Evolutionary conservation across 1,140 invertebrate species (phyloP), one percentile per base, ranked within the genome.

Genomic region (Ptiloglossa arizonensis): DNA sequence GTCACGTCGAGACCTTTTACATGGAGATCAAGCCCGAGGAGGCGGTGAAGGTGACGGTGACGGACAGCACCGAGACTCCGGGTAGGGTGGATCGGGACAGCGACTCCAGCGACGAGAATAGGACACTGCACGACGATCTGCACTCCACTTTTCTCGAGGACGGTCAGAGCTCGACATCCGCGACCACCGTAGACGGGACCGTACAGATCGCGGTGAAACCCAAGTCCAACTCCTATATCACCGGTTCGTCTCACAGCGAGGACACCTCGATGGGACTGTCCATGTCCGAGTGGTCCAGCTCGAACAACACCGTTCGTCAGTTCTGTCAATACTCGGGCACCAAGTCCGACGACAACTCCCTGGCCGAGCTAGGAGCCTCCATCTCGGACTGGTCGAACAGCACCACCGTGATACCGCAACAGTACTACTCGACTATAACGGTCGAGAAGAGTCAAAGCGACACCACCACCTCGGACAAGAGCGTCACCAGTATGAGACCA

Each of bases 1-100:
- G 96, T 87, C 96, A 96, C 87, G 95, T 97, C n/a, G 95, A 97
- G 91, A 96, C 96, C 35, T 97, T 96, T 89, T 97, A 96, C 81
- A 95, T 96, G 92, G 96, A 95, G 77, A 94, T 95, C 50, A 95
- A 96, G 87, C 95, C 94, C 0, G 95, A 96, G 90, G 94, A 95
- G 89, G 93, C 94, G 2, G 94, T 94, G 52, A 96, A 96, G 88
- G 96, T 97, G 0, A 90, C 95, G 6, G 93, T 94, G 75, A 95
- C 94, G 35, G 94, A 93, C 77, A 92, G 94, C 90, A 87, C 91
- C 1, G 94, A 94, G 22, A 91, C 90, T 6, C 87, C 89, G 0
- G 89, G 86, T 19, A 75, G 71, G 41, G 79, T 86, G 9, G 89
- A 89, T 17, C 85, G 86, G 0, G 90, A 91, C 38, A 92, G 90